These are phyloP conservation scores for Propithecus perrieri DNA, from an alignment of 2,797 vertebrate genomes.

Conservation along the genomic window DNA sequence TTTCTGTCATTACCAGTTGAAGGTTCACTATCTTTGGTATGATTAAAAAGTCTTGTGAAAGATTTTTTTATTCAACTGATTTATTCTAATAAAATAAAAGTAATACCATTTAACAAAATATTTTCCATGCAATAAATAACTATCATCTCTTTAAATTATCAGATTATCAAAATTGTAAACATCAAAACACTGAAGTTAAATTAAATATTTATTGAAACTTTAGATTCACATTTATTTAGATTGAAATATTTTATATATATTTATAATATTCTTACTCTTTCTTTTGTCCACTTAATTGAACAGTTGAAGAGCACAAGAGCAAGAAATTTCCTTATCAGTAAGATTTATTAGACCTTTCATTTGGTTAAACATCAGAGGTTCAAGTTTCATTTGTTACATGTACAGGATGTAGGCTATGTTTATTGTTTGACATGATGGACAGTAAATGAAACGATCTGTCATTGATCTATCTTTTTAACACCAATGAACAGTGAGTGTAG, in stretches of 20 bases:
- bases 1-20: background rate
- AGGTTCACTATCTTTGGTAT: background rate
- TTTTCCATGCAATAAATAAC: background rate
- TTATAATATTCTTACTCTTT: constrained; percentile 15
- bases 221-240: constrained; percentile 51
- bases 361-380: constrained; percentile 69
- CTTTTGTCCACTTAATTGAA: constrained; percentile 36
- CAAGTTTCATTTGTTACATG: constrained; percentile 76
- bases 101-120: background rate
- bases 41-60: background rate
- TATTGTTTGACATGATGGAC: constrained; percentile 81
- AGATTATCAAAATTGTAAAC: background rate
- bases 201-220: constrained; percentile 20
- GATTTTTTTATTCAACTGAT: background rate
- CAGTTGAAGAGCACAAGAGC: constrained; percentile 47
- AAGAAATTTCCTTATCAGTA: constrained; percentile 44
- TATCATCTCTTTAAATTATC: background rate
- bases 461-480: constrained; percentile 78
- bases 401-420: constrained; percentile 77
- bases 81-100: constrained; percentile 42
- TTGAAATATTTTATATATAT: background rate
- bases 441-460: constrained; percentile 79
- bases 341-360: constrained; percentile 63
- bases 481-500: constrained; percentile 15
- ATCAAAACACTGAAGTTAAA: background rate